Base-by-base conservation (phyloP, 2,113 vertebrate species). In the Bucco capensis region DNA sequence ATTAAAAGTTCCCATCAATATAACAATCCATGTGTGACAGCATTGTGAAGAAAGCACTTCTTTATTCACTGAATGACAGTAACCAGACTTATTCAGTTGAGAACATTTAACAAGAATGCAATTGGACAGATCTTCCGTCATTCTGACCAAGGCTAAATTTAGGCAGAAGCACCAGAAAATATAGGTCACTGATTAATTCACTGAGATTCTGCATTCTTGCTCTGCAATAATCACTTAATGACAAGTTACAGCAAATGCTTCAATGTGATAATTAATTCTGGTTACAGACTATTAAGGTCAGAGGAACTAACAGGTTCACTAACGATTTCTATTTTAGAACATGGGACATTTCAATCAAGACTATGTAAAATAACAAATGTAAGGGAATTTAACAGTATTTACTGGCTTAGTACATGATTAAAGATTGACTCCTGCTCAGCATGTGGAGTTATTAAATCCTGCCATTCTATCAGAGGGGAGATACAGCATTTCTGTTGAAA, bases 131-230 rank as follows among this genome's bases (percentile, higher is more conserved):
- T 67, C 94, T 95, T 91, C 85, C 58, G 3, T 96, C 91, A 89
- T 96, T 96, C 76, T 74, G 82, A 96, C 61, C 75, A 53, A 57
- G 69, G 72, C 79, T 93, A 93, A 95, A 94, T 95, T 81, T 87
- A 93, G 96, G 95, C 72, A 95, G 89, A 86, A 91, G 92, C 56
- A 89, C 56, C 67, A 91, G 89, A 92, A 94, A 94, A 96, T 95
- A 89, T 92, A 96, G 95, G 95, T 96, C 96, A 96, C 89, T 95
- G 96, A 92, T 93, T 95, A 95, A 95, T 96, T 94, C 94, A 94
- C 84, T 75, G 85, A 77, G 79, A 95, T 91, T 85, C 81, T 92
- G 86, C 96, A 94, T 96, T 94, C 90, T 94, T 94, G 74, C 92
- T 94, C 83, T 84, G 86, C 71, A 85, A 73, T 96, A 96, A 95